Conservation (phyloP, 2,797 vertebrate genomes). For the Fratercula arctica region DNA sequence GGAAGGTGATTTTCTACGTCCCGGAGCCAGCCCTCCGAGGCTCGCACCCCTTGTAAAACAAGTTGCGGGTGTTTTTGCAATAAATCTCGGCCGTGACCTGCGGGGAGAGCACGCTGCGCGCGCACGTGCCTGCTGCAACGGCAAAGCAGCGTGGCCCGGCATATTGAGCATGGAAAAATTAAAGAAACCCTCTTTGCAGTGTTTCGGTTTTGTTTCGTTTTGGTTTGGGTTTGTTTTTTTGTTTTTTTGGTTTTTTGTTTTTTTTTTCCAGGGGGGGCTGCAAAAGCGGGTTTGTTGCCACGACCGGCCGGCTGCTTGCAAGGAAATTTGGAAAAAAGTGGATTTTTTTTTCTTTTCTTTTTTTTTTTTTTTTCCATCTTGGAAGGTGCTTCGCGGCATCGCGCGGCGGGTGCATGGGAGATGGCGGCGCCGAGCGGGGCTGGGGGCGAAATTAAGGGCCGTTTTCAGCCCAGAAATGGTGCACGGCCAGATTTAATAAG, state of each 20-base stretch:
- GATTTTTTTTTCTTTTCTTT: background rate
- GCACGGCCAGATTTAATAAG: background rate
- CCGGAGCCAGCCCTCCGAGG: accelerated
- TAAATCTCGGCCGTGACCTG: background rate
- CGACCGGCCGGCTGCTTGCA: background rate
- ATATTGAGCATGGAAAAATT: background rate
- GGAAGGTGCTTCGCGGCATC: background rate
- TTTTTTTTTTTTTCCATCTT: background rate
- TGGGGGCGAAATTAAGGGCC: background rate
- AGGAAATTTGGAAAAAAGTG: accelerated
- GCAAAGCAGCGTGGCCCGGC: background rate
- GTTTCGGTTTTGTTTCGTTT: background rate
- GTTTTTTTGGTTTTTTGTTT: too few species aligned
- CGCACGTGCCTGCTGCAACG: background rate
- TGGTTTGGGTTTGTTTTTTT: too few species aligned
- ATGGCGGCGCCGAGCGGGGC: accelerated
- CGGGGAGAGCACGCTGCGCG: background rate
- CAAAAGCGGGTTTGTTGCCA: background rate
- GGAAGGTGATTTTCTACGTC: background rate
- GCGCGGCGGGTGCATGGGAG: accelerated
- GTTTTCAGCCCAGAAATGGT: background rate
- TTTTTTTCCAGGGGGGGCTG: background rate
- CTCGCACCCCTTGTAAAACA: background rate
- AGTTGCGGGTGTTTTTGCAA: background rate
- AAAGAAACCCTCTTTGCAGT: background rate